Evolutionary conservation across 2,113 vertebrate genomes (phyloP).

Genomic region (Myotis yumanensis): DNA sequence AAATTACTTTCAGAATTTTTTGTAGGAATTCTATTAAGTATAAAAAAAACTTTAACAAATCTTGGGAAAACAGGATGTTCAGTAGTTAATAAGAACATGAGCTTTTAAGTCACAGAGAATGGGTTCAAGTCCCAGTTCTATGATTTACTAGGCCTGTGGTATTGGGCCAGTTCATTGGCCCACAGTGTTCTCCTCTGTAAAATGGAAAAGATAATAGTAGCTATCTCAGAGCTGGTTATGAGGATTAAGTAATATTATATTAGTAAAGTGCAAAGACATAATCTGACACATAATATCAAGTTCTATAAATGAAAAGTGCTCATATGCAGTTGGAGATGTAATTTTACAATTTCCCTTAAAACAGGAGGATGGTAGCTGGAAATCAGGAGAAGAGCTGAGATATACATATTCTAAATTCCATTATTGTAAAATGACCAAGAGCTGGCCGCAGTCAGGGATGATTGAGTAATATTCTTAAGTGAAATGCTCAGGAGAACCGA

Average conservation of each 20-base stretch:
- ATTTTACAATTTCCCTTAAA: constrained; percentile 18
- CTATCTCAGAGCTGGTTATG: not conserved
- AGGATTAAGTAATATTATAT: not conserved
- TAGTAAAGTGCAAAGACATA: not conserved
- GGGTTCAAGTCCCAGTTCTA: not conserved
- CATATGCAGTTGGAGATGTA: not conserved
- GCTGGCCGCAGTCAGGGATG: not conserved
- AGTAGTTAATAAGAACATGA: not conserved
- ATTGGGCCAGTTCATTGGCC: not conserved
- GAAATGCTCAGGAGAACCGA: constrained; percentile 23
- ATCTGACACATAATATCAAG: not conserved
- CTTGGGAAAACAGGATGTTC: not conserved
- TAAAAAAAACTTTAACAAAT: not conserved
- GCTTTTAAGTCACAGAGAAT: not conserved
- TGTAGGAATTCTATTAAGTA: not conserved
- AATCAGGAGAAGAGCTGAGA: constrained; percentile 10
- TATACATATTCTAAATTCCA: not conserved
- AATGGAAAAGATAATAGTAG: not conserved
- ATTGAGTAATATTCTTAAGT: not conserved
- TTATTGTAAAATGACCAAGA: not conserved
- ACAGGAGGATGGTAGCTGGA: not conserved
- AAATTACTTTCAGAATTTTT: not conserved
- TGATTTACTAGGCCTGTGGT: not conserved
- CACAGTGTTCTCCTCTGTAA: not conserved
- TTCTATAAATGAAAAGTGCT: not conserved